phyloP scores from a whole-genome alignment of 2,113 vertebrate species.

The human region DNA sequence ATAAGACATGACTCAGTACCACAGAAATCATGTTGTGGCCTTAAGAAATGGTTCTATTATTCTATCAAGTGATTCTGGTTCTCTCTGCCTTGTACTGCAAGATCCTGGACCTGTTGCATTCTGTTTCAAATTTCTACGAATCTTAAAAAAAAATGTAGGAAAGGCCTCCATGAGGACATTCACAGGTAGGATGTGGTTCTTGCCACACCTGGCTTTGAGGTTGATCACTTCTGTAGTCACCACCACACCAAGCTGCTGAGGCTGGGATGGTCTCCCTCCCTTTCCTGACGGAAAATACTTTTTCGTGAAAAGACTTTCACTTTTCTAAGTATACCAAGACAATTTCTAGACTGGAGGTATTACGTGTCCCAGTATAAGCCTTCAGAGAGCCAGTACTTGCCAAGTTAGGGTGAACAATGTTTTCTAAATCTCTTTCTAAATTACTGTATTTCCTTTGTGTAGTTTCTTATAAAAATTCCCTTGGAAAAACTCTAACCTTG shows the following conservation, averaged over 20 bases:
- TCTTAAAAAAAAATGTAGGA: background rate
- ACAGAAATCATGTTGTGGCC: background rate
- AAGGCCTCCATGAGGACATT: background rate
- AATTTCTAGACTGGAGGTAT: background rate
- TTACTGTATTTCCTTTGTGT: background rate
- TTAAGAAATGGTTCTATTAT: background rate
- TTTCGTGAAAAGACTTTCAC: background rate
- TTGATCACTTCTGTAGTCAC: background rate
- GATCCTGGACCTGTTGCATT: background rate
- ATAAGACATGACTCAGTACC: background rate
- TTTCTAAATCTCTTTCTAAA: slow-evolving; percentile 8
- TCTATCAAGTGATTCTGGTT: background rate
- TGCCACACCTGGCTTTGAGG: background rate
- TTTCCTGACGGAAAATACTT: background rate
- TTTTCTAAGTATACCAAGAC: background rate
- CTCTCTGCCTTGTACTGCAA: background rate
- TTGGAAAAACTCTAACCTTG: background rate
- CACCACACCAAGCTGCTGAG: background rate
- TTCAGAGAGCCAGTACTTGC: background rate
- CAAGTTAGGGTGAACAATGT: background rate
- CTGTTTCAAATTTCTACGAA: background rate
- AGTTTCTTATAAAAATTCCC: background rate
- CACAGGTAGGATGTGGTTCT: background rate
- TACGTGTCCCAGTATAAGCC: background rate
- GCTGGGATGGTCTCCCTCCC: background rate